phyloP scores from a whole-genome alignment of 2,113 vertebrate species.

The Chaenocephalus aceratus region DNA sequence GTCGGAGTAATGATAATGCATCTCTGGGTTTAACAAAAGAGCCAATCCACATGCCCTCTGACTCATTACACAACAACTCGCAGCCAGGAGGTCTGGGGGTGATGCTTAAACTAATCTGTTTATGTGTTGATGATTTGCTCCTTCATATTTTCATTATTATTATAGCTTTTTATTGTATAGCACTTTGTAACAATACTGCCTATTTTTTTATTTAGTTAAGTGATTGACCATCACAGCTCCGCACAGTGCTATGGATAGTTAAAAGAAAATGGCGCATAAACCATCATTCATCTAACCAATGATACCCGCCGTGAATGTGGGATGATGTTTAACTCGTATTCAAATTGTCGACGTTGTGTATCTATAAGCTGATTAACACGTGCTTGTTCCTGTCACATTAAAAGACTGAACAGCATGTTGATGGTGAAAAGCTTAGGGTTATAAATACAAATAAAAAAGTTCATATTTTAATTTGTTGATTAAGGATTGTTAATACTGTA shows the following conservation, averaged over 20 bases:
- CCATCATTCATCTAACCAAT: neutral
- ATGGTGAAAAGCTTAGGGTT: neutral
- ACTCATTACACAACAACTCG: slow-evolving; percentile 71
- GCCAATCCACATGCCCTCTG: slow-evolving; percentile 66
- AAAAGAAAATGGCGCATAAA: neutral
- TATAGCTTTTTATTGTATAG: slow-evolving; percentile 7
- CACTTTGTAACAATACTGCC: too few species aligned
- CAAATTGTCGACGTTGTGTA: neutral
- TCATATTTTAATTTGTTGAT: neutral
- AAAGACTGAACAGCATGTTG: neutral
- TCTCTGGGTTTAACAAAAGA: slow-evolving; percentile 72
- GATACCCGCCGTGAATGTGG: neutral
- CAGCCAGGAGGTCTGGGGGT: slow-evolving; percentile 47
- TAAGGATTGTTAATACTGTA: neutral
- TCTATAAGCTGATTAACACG: neutral
- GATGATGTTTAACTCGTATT: slow-evolving; percentile 14
- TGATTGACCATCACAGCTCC: slow-evolving; percentile 9
- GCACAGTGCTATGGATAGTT: neutral
- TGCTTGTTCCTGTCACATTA: neutral
- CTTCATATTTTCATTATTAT: slow-evolving; percentile 34
- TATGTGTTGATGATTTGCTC: slow-evolving; percentile 10
- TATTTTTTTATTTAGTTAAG: neutral
- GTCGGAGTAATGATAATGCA: slow-evolving; percentile 78
- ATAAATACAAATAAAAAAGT: neutral
- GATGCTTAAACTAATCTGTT: slow-evolving; percentile 39